Evolutionary conservation across 2,113 vertebrate genomes (phyloP), one percentile per base, ranked within the genome.

Genomic region (Campylomormyrus tamandua): DNA sequence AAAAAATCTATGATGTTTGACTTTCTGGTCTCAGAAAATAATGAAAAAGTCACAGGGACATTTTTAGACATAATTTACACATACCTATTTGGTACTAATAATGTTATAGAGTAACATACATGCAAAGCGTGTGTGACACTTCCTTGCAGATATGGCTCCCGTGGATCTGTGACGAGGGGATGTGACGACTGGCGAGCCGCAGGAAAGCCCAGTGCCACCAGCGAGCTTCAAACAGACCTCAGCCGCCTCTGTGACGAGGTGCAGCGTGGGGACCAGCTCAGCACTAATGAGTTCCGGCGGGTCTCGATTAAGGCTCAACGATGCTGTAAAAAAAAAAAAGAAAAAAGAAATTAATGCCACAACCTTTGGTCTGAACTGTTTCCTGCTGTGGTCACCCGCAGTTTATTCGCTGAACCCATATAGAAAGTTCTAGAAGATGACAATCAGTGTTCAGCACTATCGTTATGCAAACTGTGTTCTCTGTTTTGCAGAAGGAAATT

Each of bases 301-400:
- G 58, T 39, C 56, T 53, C 19, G 27, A 62, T 87, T 52, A 31
- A 87, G 46, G 89, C 46, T 66, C 35, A 45, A 58, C 7, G 45
- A 49, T 56, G 24, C 24, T 15, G 83, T 56, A 19, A 39, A 83
- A 35, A 53, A 35, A 35, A 77, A 39, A 21, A 19, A 24, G 31
- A 35, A 53, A 53, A 42, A 39, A 45, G 17, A 35, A 46, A 17
- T 49, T n/a, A 88, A 87, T 58, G 66, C 50, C 5, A 19, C 62
- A 89, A 62, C 62, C 83, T 87, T 77, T 89, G 50, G 66, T 86
- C 85, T 91, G 46, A 7, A 6, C 42, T 10, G 13, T 80, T 90
- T 90, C 89, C 89, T 87, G 49, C 35, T 80, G 85, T 45, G 89
- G 83, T 87, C 45, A n/a, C 56, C 58, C 58, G 42, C 46, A 74